phyloP scores from a whole-genome alignment of 1,140 invertebrate species.

The Nymphalis io region DNA sequence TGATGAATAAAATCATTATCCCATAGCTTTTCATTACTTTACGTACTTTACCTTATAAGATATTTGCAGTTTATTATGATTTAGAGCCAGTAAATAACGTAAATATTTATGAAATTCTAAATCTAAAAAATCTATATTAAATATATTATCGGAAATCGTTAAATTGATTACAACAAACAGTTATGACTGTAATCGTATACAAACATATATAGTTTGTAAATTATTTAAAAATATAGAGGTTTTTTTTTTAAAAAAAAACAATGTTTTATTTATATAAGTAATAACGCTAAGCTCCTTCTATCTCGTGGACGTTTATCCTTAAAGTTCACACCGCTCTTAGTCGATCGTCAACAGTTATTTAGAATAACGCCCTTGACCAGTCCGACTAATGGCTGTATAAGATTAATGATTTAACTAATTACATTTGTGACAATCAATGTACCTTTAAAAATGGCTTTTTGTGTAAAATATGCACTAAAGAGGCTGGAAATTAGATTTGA shows the following conservation, averaged over 20 bases:
- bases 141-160: no score
- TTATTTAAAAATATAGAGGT: no score
- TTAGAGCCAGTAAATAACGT: no score
- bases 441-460: conserved; percentile 44
- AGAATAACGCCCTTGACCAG: conserved; percentile 66
- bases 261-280: background rate
- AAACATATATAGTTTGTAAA: no score
- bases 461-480: conserved; percentile 30
- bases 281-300: background rate
- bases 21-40: background rate
- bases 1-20: background rate
- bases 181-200: no score
- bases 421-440: conserved; percentile 67
- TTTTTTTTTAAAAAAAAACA: no score
- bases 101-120: no score
- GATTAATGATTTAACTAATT: conserved; percentile 77
- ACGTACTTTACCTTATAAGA: background rate
- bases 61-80: no score
- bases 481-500: conserved; percentile 14
- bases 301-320: conserved; percentile 10
- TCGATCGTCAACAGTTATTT: conserved; percentile 61
- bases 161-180: no score
- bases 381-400: conserved; percentile 60
- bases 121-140: no score
- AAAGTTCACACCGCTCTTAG: conserved; percentile 24